Conservation (phyloP, 1,140 invertebrate species). For the Drosophila nannoptera region DNA sequence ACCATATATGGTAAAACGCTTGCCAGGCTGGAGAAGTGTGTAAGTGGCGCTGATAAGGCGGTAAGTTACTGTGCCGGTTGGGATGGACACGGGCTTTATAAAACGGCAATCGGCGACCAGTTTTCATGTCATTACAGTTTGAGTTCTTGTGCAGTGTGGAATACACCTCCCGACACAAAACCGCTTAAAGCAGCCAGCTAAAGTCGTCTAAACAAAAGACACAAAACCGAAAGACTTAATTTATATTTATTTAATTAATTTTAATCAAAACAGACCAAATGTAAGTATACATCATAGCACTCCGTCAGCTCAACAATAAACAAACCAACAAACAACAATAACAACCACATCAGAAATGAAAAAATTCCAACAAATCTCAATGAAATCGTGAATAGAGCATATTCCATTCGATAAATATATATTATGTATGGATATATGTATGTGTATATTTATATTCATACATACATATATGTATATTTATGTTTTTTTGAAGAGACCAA, state of each 20-base stretch:
- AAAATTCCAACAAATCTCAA: conserved; percentile 10
- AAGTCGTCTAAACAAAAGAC: conserved; percentile 68
- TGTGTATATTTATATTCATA: too few relatives aligned
- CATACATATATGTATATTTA: neutral
- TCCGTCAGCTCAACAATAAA: neutral
- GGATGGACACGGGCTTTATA: conserved; percentile 63
- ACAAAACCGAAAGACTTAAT: conserved; percentile 77
- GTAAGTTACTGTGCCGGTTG: conserved; percentile 44
- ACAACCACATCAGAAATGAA: conserved; percentile 9
- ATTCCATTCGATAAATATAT: neutral
- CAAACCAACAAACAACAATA: conserved; percentile 9
- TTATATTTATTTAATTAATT: conserved; percentile 78
- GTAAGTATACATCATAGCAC: conserved; percentile 57
- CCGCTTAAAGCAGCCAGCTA: conserved; percentile 61
- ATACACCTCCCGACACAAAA: conserved; percentile 71
- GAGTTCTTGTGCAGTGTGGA: conserved; percentile 79
- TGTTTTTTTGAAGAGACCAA: conserved; percentile 21
- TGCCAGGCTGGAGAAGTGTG: conserved; percentile 53
- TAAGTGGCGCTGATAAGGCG: conserved; percentile 67
- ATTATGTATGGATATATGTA: neutral
- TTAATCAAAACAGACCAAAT: conserved; percentile 78
- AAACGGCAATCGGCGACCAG: conserved; percentile 71
- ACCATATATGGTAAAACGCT: conserved; percentile 79
- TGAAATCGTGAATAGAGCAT: conserved; percentile 21
- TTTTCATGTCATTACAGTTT: conserved; percentile 79